Percentiles rank a stretch among this genome's conserved stretches.
Conservation (phyloP, 2,797 vertebrate species). For the Falco berigora region DNA sequence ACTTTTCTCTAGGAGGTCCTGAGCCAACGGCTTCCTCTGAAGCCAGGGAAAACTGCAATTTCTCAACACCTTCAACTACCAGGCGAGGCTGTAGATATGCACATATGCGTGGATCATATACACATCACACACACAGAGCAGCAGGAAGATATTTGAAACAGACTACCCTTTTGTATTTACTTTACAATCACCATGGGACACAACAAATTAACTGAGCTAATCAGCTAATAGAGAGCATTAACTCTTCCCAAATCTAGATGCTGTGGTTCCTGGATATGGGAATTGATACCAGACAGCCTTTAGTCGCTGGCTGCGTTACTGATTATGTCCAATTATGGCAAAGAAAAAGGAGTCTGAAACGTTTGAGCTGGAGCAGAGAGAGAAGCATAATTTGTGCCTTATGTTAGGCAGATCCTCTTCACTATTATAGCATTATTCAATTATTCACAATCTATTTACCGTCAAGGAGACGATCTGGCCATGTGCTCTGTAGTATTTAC, state of each 20-base stretch:
- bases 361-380: neutral
- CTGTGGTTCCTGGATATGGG: neutral
- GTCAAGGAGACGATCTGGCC: neutral
- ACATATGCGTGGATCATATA: neutral
- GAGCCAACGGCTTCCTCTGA: neutral
- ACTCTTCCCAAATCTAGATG: conserved; percentile 3
- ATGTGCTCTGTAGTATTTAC: neutral
- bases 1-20: neutral
- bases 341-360: conserved; percentile 10
- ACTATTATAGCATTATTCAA: conserved; percentile 5
- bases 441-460: conserved; percentile 27
- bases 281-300: conserved; percentile 55
- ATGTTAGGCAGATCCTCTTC: neutral
- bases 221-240: conserved; percentile 53
- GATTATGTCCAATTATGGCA: conserved; percentile 56
- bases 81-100: neutral
- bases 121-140: neutral
- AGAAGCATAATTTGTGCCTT: neutral
- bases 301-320: conserved; percentile 10
- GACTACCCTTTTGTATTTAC: conserved; percentile 10
- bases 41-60: neutral
- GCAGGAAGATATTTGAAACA: conserved; percentile 2
- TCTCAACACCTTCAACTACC: neutral
- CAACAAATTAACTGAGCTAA: conserved; percentile 56
- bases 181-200: conserved; percentile 43